Conservation (phyloP, 2,113 vertebrate genomes). For the Cebus imitator region DNA sequence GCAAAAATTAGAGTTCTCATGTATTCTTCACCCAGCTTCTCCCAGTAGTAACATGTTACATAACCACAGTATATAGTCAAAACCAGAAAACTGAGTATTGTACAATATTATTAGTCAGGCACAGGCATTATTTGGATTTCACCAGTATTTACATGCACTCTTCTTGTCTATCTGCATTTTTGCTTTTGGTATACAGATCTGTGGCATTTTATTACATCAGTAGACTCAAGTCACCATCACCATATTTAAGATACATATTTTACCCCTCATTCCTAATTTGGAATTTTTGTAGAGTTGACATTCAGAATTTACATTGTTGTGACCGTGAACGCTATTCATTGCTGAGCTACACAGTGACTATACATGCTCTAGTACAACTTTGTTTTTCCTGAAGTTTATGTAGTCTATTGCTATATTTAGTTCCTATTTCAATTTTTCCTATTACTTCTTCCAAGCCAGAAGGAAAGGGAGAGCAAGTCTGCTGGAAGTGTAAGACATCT, state of each 20-base stretch:
- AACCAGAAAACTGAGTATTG: background rate
- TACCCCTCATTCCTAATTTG: background rate
- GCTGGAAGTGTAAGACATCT: background rate
- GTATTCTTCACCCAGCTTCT: background rate
- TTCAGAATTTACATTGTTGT: background rate
- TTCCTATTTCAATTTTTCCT: background rate
- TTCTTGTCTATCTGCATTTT: background rate
- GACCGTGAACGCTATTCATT: background rate
- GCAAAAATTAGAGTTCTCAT: background rate
- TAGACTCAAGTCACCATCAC: background rate
- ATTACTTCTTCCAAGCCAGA: background rate
- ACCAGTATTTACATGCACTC: background rate
- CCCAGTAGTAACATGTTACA: background rate
- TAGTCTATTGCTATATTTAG: background rate
- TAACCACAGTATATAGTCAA: background rate
- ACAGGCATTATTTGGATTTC: background rate
- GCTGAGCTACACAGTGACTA: background rate
- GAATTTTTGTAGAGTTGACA: background rate
- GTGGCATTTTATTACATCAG: background rate
- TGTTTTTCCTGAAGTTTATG: background rate
- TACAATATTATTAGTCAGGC: background rate
- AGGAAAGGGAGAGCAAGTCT: background rate
- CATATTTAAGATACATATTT: background rate
- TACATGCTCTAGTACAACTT: background rate
- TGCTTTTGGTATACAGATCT: background rate